These are phyloP conservation scores for Morus bassanus DNA, from an alignment of 2,797 vertebrate genomes.

Conservation along the genomic window DNA sequence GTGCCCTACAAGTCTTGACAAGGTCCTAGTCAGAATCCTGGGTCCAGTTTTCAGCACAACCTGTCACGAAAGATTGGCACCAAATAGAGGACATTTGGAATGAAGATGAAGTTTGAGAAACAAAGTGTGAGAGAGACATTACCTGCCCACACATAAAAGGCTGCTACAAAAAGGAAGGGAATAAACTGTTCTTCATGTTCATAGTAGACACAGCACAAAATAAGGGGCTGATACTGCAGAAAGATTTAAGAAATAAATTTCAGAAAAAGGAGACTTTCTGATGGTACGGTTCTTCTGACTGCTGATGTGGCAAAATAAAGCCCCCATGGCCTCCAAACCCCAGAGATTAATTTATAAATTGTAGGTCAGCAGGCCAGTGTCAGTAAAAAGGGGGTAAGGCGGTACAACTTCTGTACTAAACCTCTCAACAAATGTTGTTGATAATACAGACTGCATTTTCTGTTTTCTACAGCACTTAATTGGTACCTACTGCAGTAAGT, in stretches of 20 bases:
- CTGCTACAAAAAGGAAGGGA: neutral
- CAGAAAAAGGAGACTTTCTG: neutral
- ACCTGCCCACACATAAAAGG: neutral
- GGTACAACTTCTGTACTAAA: neutral
- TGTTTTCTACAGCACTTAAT: neutral
- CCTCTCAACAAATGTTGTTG: neutral
- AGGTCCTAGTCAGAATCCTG: neutral
- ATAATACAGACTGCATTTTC: neutral
- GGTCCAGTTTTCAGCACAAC: neutral
- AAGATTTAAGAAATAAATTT: neutral
- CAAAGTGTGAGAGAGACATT: accelerated
- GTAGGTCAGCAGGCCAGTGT: neutral
- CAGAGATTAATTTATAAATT: neutral
- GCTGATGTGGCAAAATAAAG: neutral
- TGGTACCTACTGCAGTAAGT: neutral
- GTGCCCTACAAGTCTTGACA: neutral
- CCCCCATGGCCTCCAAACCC: accelerated
- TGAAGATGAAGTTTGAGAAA: neutral
- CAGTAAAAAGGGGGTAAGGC: neutral
- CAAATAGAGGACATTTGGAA: neutral
- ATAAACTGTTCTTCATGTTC: neutral
- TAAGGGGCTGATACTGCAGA: neutral
- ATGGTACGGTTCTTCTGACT: neutral
- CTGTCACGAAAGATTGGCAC: neutral
- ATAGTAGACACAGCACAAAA: neutral